Base-by-base conservation (phyloP, 2,888 invertebrate genomes). In the Troilus luridus region DNA sequence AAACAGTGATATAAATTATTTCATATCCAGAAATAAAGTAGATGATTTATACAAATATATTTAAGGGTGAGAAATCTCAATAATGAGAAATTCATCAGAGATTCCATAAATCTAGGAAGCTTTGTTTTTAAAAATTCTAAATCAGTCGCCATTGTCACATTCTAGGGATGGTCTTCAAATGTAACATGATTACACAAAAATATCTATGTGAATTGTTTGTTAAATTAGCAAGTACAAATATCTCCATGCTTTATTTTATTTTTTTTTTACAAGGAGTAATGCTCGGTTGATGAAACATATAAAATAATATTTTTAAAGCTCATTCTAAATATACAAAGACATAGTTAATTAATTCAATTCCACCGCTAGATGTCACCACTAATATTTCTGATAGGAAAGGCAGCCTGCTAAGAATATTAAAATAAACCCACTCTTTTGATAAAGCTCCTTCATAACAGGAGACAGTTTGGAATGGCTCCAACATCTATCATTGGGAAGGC, bases 251-350 rank as follows among this genome's bases (percentile, higher is more conserved):
- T 41, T 41, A 41, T 41, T 41, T 67, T 17, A 24, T 24, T 11
- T 3, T n/a, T 67, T 12, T 24, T 67, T 8, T 24, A 67, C 6
- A 7, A n/a, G n/a, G 14, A 17, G 17, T 1, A 11, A n/a, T 11
- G 12, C n/a, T 10, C 10, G 11, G 17, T 14, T 67, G 14, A 67
- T 67, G 12, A 14, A 67, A 19, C 27, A 41, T 5, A 14, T 67
- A 24, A 67, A 77, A 77, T 77, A 77, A 77, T 77, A 77, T 77
- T 77, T 77, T 24, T 77, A 77, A 77, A 77, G 41, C 41, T 77
- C 8, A 77, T 41, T 77, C 72, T 77, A 77, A 77, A 77, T 41
- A 77, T 77, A 27, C 19, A 77, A 27, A 77, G 72, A 41, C 27
- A 24, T 27, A 41, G 27, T 14, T 77, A 77, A 77, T 77, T 77